Percentiles rank a stretch among this genome's conserved stretches.
Conservation (phyloP, 2,797 vertebrate species). For the Garrulus glandarius region DNA sequence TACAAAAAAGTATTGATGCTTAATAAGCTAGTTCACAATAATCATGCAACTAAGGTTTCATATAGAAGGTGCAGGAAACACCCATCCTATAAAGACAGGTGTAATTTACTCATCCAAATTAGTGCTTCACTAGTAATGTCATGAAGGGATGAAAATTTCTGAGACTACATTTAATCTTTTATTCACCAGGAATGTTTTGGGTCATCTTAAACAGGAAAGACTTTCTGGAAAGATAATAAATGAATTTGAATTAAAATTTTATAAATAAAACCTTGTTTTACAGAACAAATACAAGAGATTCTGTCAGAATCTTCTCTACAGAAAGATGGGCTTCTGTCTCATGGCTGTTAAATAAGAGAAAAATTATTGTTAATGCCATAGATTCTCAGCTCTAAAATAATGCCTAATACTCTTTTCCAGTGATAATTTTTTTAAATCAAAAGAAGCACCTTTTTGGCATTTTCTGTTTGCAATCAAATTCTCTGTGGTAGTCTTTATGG, state of each 20-base stretch:
- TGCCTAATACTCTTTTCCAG: background rate
- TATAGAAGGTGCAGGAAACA: background rate
- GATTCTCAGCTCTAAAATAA: background rate
- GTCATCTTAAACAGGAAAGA: background rate
- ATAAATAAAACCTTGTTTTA: background rate
- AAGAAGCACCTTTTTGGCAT: background rate
- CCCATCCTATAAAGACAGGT: background rate
- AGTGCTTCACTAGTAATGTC: background rate
- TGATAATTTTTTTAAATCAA: background rate
- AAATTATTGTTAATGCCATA: background rate
- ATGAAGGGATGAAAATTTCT: background rate
- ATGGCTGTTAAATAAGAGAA: background rate
- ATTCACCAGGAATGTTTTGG: background rate
- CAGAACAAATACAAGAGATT: background rate
- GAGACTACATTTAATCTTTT: background rate
- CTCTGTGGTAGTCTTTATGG: slow-evolving; percentile 5
- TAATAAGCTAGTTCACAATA: background rate
- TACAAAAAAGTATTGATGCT: background rate
- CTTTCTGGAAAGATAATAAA: background rate
- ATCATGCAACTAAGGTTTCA: rapidly evolving
- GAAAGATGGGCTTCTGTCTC: background rate
- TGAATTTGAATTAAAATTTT: background rate
- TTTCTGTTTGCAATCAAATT: background rate
- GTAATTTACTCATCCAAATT: background rate
- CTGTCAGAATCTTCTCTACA: background rate